Evolutionary conservation across 2,113 vertebrate genomes (phyloP).

Genomic region (Chamaetylas fuelleborni): DNA sequence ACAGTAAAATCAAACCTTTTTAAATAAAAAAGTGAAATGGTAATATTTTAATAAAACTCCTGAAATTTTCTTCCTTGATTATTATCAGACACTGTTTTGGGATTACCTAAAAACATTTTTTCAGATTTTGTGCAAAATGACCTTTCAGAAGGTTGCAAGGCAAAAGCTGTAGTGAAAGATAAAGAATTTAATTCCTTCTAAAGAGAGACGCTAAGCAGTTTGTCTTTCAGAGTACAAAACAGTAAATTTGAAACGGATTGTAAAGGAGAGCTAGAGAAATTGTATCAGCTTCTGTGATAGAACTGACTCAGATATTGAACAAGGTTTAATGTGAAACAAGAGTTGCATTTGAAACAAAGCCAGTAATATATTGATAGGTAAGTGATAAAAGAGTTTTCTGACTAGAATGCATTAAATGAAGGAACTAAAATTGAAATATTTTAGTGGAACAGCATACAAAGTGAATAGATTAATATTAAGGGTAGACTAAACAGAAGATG

Average conservation of each 20-base stretch:
- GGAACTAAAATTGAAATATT: neutral
- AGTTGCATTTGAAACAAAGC: constrained; percentile 16
- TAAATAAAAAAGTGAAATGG: neutral
- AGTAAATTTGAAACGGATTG: constrained; percentile 37
- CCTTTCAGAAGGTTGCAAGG: neutral
- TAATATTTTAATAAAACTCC: neutral
- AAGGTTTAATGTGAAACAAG: constrained; percentile 36
- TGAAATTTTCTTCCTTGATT: neutral
- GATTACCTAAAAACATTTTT: neutral
- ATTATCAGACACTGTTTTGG: neutral
- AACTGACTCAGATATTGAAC: constrained; percentile 30
- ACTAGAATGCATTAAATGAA: neutral
- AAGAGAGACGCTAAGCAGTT: neutral
- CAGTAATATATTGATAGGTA: neutral
- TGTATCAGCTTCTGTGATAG: constrained; percentile 5
- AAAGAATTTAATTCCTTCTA: constrained; percentile 12
- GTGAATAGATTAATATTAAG: constrained; percentile 27
- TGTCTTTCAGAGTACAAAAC: constrained; percentile 35
- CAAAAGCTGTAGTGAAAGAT: neutral
- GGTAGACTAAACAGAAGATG: neutral
- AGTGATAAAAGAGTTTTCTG: constrained; percentile 18
- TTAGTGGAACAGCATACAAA: neutral
- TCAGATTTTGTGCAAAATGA: neutral
- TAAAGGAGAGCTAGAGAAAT: neutral
- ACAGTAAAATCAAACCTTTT: neutral